A percentile compares a stretch with the other conserved stretches of the same genome.
Evolutionary conservation across 2,113 vertebrate genomes (phyloP).

Genomic region (Pedetes capensis): DNA sequence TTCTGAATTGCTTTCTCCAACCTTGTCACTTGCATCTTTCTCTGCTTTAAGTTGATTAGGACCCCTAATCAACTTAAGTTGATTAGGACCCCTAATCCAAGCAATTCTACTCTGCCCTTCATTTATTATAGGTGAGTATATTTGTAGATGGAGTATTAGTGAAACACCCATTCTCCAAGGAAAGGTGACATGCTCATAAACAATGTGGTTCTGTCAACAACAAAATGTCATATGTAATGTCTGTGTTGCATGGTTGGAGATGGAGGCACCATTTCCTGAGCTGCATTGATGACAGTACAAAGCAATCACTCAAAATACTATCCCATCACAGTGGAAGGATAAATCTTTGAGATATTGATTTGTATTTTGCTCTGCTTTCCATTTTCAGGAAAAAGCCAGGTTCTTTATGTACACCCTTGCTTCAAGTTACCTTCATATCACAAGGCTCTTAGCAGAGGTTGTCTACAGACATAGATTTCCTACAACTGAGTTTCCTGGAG

Average conservation of each 20-base stretch:
- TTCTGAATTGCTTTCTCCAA: not conserved
- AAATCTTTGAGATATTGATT: not conserved
- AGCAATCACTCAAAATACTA: not conserved
- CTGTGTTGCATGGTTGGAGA: constrained; percentile 34
- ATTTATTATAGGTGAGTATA: constrained; percentile 42
- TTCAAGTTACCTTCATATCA: not conserved
- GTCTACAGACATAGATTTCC: not conserved
- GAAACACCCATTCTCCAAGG: constrained; percentile 32
- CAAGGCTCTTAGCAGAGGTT: not conserved
- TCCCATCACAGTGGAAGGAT: not conserved
- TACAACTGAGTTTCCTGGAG: not conserved
- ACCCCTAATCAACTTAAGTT: constrained; percentile 48
- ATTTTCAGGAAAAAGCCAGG: not conserved
- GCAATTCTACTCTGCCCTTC: constrained; percentile 42
- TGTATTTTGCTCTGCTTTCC: not conserved
- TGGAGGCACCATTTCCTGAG: not conserved
- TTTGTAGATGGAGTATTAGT: constrained; percentile 32
- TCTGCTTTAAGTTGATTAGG: not conserved
- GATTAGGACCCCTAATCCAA: constrained; percentile 24
- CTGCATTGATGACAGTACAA: not conserved
- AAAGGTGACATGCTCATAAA: constrained; percentile 68
- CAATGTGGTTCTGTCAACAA: constrained; percentile 60
- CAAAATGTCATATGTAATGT: too few species aligned
- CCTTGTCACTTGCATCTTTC: not conserved
- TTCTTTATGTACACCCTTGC: not conserved